Conservation (phyloP, 2,888 invertebrate genomes). For the Hirtodrosophila confusa region DNA sequence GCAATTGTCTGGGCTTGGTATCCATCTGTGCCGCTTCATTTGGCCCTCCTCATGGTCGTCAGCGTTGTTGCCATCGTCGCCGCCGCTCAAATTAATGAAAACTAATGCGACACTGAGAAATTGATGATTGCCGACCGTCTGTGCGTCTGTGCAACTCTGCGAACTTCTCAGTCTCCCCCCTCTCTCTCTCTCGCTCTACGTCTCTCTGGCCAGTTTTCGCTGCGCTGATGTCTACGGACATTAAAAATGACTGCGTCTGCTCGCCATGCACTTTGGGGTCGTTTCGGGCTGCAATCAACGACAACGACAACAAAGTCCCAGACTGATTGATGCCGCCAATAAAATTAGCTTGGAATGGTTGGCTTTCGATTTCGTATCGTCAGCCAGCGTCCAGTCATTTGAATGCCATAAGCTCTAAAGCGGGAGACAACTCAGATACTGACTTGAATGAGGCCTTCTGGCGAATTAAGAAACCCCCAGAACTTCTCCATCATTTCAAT, state of each 20-base stretch:
- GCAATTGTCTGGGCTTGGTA: slow-evolving; percentile 62
- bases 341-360: slow-evolving; percentile 63
- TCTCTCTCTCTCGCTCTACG: no score
- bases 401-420: slow-evolving; percentile 16
- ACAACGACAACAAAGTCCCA: slow-evolving; percentile 41
- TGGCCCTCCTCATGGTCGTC: slow-evolving; percentile 28
- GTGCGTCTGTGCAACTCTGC: slow-evolving; percentile 45
- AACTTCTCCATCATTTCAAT: no score
- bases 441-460: no score
- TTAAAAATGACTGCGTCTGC: slow-evolving; percentile 78
- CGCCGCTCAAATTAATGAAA: slow-evolving; percentile 79
- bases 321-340: slow-evolving; percentile 77
- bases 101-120: slow-evolving; percentile 81
- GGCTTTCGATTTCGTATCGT: slow-evolving; percentile 33
- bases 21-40: slow-evolving; percentile 74
- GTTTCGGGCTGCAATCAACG: slow-evolving; percentile 69
- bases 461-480: no score
- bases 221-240: slow-evolving; percentile 56
- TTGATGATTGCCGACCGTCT: slow-evolving; percentile 72
- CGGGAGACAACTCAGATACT: no score
- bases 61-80: slow-evolving; percentile 27
- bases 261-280: slow-evolving; percentile 74
- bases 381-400: slow-evolving; percentile 18
- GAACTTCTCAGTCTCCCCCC: background rate
- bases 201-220: slow-evolving; percentile 3